Evolutionary conservation across 2,888 invertebrate genomes (phyloP).

Genomic region (Drosophila birchii): DNA sequence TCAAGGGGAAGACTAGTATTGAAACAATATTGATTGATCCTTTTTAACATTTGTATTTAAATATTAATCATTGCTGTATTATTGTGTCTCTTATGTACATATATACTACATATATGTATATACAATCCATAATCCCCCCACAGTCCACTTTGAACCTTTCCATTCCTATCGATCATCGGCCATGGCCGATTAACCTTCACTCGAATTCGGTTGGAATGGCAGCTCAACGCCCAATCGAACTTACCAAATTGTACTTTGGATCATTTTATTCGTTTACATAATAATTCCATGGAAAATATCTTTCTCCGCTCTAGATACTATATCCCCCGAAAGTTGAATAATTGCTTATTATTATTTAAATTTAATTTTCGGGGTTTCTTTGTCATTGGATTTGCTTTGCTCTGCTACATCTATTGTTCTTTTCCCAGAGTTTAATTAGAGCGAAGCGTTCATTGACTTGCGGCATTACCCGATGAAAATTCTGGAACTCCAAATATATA

Average conservation of each 20-base stretch:
- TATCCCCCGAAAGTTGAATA: background rate
- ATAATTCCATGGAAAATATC: conserved; percentile 16
- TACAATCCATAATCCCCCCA: background rate
- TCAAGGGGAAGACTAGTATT: no score
- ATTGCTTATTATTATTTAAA: conserved; percentile 12
- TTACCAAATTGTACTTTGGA: conserved; percentile 14
- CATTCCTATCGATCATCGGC: conserved; percentile 37
- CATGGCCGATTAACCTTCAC: conserved; percentile 45
- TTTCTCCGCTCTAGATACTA: conserved; percentile 35
- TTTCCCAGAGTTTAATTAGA: conserved; percentile 51
- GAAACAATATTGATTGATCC: background rate
- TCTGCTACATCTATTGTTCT: conserved; percentile 49
- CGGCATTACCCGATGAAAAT: background rate
- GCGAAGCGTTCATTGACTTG: conserved; percentile 53
- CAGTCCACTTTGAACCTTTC: conserved; percentile 26
- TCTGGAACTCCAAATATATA: background rate
- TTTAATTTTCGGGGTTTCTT: conserved; percentile 4
- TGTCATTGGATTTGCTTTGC: conserved; percentile 16
- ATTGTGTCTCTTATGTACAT: background rate
- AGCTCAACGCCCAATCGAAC: conserved; percentile 10
- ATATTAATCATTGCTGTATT: background rate
- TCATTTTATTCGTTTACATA: conserved; percentile 14
- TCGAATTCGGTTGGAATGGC: conserved; percentile 18
- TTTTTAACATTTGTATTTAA: background rate
- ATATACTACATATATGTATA: background rate